These are phyloP conservation scores for Lordiphosa stackelbergi DNA, from an alignment of 1,140 invertebrate genomes.

Conservation along the genomic window DNA sequence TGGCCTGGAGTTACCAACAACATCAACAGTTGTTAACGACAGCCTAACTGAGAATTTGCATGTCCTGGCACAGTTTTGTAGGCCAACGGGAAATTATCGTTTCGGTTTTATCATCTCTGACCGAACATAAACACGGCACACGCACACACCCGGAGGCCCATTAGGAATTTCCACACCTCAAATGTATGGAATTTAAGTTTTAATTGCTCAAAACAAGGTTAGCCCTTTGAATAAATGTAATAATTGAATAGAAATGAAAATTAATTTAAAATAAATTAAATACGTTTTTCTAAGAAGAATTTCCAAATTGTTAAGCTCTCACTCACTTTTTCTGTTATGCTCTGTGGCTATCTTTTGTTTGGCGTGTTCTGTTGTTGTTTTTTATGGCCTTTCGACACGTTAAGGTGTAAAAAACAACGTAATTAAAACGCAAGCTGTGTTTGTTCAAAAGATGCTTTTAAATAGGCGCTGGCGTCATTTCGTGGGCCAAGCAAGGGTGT, in stretches of 20 bases:
- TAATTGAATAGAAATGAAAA: no score
- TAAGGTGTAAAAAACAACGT: conserved; percentile 65
- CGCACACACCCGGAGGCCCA: conserved; percentile 6
- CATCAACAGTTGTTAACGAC: neutral
- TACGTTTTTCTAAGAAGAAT: no score
- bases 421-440: conserved; percentile 55
- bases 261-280: no score
- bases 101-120: conserved; percentile 50
- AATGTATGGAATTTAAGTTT: conserved; percentile 11
- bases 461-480: conserved; percentile 35
- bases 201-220: neutral
- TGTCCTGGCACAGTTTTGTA: conserved; percentile 54
- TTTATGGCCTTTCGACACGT: conserved; percentile 63
- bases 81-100: conserved; percentile 57
- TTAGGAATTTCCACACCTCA: conserved; percentile 32
- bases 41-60: conserved; percentile 66
- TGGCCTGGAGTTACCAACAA: conserved; percentile 83
- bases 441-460: conserved; percentile 16
- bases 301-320: no score
- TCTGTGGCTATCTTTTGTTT: conserved; percentile 15
- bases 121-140: conserved; percentile 37
- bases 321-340: neutral
- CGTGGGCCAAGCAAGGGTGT: conserved; percentile 13
- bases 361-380: conserved; percentile 18
- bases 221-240: no score